Conservation (phyloP, 2,797 vertebrate species). For the Jordanella pulchra region DNA sequence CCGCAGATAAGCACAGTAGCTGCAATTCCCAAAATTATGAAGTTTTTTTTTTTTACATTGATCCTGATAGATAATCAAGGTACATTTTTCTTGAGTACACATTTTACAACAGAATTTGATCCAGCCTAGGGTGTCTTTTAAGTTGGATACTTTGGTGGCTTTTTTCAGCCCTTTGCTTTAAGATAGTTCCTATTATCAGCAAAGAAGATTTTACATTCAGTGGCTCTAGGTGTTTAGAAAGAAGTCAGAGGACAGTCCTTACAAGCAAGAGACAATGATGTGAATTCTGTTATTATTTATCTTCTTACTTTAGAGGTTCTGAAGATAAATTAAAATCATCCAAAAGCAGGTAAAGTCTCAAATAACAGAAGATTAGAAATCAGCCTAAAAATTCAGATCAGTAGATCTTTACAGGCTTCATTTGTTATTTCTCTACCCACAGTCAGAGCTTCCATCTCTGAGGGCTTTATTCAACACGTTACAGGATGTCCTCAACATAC, state of each 20-base stretch:
- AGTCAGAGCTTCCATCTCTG: conserved; percentile 26
- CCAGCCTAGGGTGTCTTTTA: not conserved
- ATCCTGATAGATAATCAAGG: not conserved
- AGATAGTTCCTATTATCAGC: not conserved
- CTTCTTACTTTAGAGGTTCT: not conserved
- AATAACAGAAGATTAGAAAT: not conserved
- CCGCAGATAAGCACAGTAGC: not conserved
- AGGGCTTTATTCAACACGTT: conserved; percentile 32
- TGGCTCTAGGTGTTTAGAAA: not conserved
- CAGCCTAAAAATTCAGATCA: not conserved
- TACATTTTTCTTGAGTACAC: not conserved
- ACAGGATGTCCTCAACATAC: conserved; percentile 45
- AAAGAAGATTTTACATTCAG: not conserved
- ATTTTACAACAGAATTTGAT: not conserved
- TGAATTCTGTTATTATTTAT: too few relatives aligned
- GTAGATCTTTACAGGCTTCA: conserved; percentile 20
- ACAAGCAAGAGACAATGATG: too few relatives aligned
- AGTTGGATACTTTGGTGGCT: too few relatives aligned
- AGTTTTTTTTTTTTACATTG: not conserved
- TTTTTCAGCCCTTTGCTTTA: too few relatives aligned
- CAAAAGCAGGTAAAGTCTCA: not conserved
- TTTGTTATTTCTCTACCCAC: conserved; percentile 36
- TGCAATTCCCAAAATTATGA: not conserved
- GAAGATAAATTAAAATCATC: not conserved
- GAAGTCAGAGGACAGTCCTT: not conserved